A percentile compares a stretch with the other conserved stretches of the same genome.
Evolutionary conservation across 2,888 invertebrate genomes (phyloP).

Genomic region (Labia minor): DNA sequence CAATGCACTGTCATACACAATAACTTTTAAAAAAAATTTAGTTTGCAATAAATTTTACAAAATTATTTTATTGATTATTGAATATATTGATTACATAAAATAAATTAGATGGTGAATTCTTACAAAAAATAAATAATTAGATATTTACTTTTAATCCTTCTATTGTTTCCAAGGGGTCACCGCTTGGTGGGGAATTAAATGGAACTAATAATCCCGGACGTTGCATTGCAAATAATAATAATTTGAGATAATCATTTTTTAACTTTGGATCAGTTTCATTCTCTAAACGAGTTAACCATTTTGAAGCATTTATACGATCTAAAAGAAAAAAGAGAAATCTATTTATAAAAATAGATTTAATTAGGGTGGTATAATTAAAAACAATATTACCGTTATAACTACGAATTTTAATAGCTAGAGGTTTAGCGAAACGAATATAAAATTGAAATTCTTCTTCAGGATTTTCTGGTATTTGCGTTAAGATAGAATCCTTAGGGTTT

Average conservation of each 20-base stretch:
- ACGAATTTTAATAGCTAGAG: slow-evolving; percentile 36
- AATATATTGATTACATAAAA: no score
- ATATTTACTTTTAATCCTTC: background rate
- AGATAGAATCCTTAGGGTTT: no score
- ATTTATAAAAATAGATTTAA: background rate
- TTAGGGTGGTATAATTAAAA: background rate
- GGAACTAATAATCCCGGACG: slow-evolving; percentile 35
- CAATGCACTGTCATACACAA: no score
- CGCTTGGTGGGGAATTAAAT: slow-evolving; percentile 36
- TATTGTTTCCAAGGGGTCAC: slow-evolving; percentile 30
- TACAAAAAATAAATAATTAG: no score
- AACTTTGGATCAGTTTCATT: slow-evolving; percentile 28
- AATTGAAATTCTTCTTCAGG: slow-evolving; percentile 35
- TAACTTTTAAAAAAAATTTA: no score
- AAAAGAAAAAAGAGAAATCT: slow-evolving; percentile 22
- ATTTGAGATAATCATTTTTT: slow-evolving; percentile 37
- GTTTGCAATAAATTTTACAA: no score
- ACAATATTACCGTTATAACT: slow-evolving; percentile 35
- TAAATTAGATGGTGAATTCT: no score
- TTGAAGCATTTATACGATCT: slow-evolving; percentile 33
- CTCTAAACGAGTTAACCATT: background rate
- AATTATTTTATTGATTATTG: no score
- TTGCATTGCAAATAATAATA: slow-evolving; percentile 39
- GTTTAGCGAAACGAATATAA: slow-evolving; percentile 37
- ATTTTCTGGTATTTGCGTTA: slow-evolving; percentile 9